Percentiles rank a stretch among this genome's conserved stretches.
These are phyloP conservation scores for Eriosoma lanigerum DNA, from an alignment of 1,140 invertebrate species.

Conservation along the genomic window DNA sequence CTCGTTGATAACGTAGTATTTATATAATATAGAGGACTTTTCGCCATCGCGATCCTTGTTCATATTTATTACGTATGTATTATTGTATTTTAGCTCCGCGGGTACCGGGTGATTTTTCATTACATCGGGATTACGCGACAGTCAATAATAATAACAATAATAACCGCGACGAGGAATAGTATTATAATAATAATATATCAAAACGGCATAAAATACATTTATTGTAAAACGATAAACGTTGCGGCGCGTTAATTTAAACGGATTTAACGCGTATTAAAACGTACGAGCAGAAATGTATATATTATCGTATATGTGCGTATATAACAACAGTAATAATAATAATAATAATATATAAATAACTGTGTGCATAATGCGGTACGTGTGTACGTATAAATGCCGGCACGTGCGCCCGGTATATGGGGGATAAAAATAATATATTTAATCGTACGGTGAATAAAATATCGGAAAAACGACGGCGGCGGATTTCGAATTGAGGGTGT, in stretches of 20 bases:
- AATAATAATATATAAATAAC: slow-evolving; percentile 30
- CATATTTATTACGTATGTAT: no score
- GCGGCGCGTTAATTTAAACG: slow-evolving; percentile 46
- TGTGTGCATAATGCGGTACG: slow-evolving; percentile 5
- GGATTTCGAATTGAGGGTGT: neutral
- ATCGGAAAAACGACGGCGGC: slow-evolving; percentile 45
- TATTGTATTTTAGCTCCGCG: no score
- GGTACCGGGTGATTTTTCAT: no score
- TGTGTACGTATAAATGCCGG: slow-evolving; percentile 34
- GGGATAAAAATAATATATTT: slow-evolving; percentile 55
- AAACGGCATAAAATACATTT: slow-evolving; percentile 14
- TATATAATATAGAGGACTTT: no score
- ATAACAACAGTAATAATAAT: neutral
- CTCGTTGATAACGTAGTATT: no score
- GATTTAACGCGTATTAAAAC: slow-evolving; percentile 48
- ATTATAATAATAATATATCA: neutral
- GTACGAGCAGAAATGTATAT: neutral
- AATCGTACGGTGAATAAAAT: slow-evolving; percentile 23
- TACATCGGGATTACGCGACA: slow-evolving; percentile 9
- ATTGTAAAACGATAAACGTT: neutral
- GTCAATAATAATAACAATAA: slow-evolving; percentile 12
- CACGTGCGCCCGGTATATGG: slow-evolving; percentile 48
- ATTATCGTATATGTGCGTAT: neutral
- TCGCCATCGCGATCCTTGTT: no score
- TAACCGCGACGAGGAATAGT: neutral